phyloP scores from a whole-genome alignment of 2,113 vertebrate species.

The Taurulus bubalis region DNA sequence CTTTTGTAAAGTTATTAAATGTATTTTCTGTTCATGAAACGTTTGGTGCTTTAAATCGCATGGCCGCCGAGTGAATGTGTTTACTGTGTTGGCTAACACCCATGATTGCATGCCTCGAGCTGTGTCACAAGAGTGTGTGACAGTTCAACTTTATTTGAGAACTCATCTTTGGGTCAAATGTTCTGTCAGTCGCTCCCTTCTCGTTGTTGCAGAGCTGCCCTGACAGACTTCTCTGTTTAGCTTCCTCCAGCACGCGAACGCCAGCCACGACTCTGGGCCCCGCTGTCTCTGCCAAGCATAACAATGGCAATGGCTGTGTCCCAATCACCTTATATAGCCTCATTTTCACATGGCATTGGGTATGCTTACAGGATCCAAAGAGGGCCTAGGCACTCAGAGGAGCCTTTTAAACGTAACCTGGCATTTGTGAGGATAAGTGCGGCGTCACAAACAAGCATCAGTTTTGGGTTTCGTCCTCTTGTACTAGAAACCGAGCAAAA shows the following conservation, averaged over 20 bases:
- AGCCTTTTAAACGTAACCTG: not conserved
- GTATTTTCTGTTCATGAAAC: constrained; percentile 42
- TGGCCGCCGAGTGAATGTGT: constrained; percentile 46
- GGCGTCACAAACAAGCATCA: not conserved
- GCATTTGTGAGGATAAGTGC: not conserved
- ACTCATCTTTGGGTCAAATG: constrained; percentile 69
- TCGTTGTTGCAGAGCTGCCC: constrained; percentile 53
- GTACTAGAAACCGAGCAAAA: constrained; percentile 2
- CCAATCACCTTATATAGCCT: constrained; percentile 77
- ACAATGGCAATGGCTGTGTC: constrained; percentile 74
- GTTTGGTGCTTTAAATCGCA: constrained; percentile 29
- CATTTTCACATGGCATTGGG: constrained; percentile 52
- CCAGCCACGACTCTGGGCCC: constrained; percentile 57
- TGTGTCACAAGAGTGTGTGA: constrained; percentile 73
- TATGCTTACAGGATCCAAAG: constrained; percentile 43
- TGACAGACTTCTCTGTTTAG: constrained; percentile 77
- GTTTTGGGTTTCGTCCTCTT: not conserved
- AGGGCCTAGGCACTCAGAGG: constrained; percentile 10
- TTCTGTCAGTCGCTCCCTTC: constrained; percentile 56
- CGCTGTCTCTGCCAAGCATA: constrained; percentile 71
- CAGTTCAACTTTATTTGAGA: constrained; percentile 61
- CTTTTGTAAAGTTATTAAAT: constrained; percentile 63
- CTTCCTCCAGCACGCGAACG: constrained; percentile 64
- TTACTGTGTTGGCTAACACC: constrained; percentile 54
- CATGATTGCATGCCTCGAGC: constrained; percentile 59